Evolutionary conservation across 2,113 vertebrate genomes (phyloP), one percentile per base, ranked within the genome.

Genomic region (Cacatua alba): DNA sequence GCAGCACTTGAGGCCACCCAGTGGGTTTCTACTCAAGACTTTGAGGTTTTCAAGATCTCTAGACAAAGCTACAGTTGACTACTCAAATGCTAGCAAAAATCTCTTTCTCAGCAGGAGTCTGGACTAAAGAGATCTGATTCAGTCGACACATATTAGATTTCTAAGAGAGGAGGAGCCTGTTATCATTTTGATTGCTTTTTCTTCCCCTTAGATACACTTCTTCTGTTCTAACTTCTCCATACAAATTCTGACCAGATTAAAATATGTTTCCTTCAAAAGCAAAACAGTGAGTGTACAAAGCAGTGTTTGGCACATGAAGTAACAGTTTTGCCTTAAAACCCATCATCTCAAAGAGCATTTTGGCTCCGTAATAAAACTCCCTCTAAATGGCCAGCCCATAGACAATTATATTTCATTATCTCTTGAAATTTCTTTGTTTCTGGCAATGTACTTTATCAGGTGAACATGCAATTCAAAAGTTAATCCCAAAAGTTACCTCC

Each of bases 401-500:
- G 28, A 8, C 8, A 92, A 46, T 21, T 46, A 10, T 12, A 44
- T 63, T 48, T 71, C 21, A 41, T 57, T 49, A 43, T 12, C 29
- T n/a, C 23, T 51, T 48, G 28, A 71, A 17, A 10, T 78, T 52
- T 71, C 55, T 77, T 48, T 84, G 24, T n/a, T 89, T 17, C 70
- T 86, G 57, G 37, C 18, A 18, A 17, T 35, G 28, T 33, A 69
- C 48, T 75, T 89, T 63, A 76, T 60, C 44, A 82, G 78, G 64
- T 24, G 24, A 15, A 6, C 17, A 35, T 14, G 18, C 13, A 77
- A 41, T 67, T 43, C 35, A 71, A 51, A 74, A 65, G 19, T 23
- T 41, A 86, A 29, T 19, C 51, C 17, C 24, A 20, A 23, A 52
- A 76, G 65, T 95, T 92, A 99, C 99, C 99, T 99, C 99, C 99